Evolutionary conservation across 2,113 vertebrate species (phyloP).

Genomic region (Orycteropus afer): DNA sequence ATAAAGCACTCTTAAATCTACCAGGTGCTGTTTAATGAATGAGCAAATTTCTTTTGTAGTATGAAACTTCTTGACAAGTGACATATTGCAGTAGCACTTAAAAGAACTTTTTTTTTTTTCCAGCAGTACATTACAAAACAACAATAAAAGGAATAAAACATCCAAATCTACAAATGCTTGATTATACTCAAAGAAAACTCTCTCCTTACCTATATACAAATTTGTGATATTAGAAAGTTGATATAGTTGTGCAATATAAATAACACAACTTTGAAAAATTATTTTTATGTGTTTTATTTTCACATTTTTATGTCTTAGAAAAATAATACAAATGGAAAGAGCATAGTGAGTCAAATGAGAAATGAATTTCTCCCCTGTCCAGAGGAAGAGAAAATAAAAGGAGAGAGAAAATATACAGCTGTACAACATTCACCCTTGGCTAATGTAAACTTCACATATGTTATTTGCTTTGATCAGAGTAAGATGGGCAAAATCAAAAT

Average conservation of each 20-base stretch:
- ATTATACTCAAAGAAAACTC: neutral
- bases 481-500: neutral
- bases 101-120: neutral
- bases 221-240: neutral
- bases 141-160: neutral
- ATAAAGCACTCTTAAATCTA: neutral
- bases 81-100: neutral
- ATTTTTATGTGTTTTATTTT: neutral
- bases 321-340: neutral
- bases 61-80: neutral
- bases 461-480: neutral
- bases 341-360: neutral
- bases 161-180: neutral
- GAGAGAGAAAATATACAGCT: neutral
- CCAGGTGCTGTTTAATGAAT: neutral
- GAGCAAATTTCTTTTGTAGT: neutral
- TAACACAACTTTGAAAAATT: neutral
- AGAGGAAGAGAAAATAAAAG: neutral
- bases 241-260: neutral
- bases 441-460: neutral
- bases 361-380: neutral
- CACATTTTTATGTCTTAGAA: neutral
- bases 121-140: neutral
- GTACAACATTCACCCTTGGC: fast-evolving
- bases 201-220: neutral